Evolutionary conservation across 2,113 vertebrate species (phyloP).

Genomic region (Gymnorhina tibicen): DNA sequence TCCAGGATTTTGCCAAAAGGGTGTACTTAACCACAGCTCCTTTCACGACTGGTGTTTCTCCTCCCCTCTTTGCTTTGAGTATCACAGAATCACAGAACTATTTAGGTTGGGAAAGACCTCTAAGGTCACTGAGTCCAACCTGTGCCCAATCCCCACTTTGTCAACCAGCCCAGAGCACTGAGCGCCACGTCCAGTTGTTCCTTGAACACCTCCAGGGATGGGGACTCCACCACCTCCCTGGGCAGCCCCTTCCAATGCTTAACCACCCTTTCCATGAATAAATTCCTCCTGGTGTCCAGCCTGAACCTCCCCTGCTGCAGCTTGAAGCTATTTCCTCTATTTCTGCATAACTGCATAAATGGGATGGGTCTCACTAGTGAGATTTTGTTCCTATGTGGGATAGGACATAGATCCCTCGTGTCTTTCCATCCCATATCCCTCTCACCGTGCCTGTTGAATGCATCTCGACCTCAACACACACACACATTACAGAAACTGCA

Average conservation of each 20-base stretch:
- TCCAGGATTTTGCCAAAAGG: neutral
- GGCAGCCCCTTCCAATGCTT: neutral
- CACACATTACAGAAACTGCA: neutral
- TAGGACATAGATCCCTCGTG: accelerated
- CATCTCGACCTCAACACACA: neutral
- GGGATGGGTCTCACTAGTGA: neutral
- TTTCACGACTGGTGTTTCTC: neutral
- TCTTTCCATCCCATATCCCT: neutral
- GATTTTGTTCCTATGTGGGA: neutral
- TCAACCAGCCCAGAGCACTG: neutral
- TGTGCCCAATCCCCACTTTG: neutral
- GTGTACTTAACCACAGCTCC: neutral
- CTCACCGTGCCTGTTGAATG: neutral
- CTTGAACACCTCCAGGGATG: neutral
- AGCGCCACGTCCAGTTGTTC: neutral
- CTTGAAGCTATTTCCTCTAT: neutral
- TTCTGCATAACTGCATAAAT: neutral
- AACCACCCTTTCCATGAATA: neutral
- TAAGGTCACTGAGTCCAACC: neutral
- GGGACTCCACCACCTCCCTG: neutral
- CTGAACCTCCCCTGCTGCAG: neutral
- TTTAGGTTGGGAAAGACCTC: neutral
- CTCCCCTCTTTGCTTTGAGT: neutral
- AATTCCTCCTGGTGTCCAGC: neutral
- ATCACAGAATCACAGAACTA: neutral